Conservation (phyloP, 2,113 vertebrate genomes). For the Boulengeromyrus knoepffleri region DNA sequence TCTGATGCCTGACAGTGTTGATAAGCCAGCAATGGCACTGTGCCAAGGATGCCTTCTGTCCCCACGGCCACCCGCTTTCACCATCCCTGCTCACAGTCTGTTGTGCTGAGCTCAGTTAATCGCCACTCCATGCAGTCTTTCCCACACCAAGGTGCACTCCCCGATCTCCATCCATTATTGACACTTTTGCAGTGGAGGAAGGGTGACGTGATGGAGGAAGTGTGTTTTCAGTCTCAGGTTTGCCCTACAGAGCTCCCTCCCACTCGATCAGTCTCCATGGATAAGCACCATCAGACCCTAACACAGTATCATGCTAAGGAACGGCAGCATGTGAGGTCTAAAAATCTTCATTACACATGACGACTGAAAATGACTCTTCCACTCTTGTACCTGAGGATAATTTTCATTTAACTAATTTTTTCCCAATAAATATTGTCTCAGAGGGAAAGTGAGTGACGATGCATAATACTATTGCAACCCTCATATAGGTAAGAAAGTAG, state of each 20-base stretch:
- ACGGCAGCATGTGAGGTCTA: not conserved
- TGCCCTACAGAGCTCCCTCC: not conserved
- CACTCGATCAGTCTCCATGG: not conserved
- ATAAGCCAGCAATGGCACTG: not conserved
- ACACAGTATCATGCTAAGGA: not conserved
- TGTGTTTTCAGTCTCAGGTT: not conserved
- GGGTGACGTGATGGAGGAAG: not conserved
- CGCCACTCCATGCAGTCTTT: not conserved
- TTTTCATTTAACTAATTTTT: not conserved
- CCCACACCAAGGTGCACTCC: not conserved
- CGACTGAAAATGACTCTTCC: too few species aligned
- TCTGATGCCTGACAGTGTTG: not conserved
- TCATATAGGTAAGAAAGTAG: not conserved
- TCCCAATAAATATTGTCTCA: not conserved
- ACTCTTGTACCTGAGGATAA: not conserved
- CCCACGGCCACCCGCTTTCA: not conserved
- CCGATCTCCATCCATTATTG: not conserved
- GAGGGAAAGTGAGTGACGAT: not conserved
- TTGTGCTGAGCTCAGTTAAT: not conserved
- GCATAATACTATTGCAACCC: too few species aligned
- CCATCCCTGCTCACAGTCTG: not conserved
- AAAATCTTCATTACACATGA: not conserved
- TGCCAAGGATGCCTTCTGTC: not conserved
- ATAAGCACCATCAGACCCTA: not conserved
- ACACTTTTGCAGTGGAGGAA: not conserved